Base-by-base conservation (phyloP, 2,888 invertebrate genomes). In the Agrypnus murinus region DNA sequence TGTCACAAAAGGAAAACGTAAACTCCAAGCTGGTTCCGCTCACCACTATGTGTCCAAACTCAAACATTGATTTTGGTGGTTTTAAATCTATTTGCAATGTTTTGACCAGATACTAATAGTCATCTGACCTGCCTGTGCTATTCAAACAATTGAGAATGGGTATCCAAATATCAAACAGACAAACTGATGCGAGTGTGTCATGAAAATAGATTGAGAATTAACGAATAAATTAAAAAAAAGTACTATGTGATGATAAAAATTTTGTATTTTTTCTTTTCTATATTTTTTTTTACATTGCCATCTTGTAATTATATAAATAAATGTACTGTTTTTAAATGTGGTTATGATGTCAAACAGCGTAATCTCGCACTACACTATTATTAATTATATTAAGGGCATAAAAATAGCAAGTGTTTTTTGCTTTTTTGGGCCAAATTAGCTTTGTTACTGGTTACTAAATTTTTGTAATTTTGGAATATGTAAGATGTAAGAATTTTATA, bases 401-500 rank as follows among this genome's bases (percentile, higher is more conserved):
- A 25, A n/a, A 25, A 25, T 25, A 59, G 59, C 59, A 43, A 59
- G 43, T 19, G 17, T 45, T 50, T 45, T 50, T 31, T 65, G 65
- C 55, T 65, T 63, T n/a, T 25, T 25, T 46, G 57, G 57, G 57
- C 57, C 34, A 64, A 69, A 65, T 58, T 69, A 65, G 59, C 34
- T 65, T 63, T 69, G 50, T 57, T 45, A 53, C 38, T 19, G 19
- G 34, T 55, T 65, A 45, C 17, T 66, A 60, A 25, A 50, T 50
- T 70, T 70, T 70, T 70, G 65, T 70, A 70, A 69, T 69, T 70
- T 62, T 65, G 40, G 48, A 70, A 64, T 25, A 57, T 17, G 14
- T 65, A 50, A 48, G 57, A 43, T 66, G 65, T 71, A 71, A 74
- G 74, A 58, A 65, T 75, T 77, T 77, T 77, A 71, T 77, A 74